Evolutionary conservation across 2,113 vertebrate genomes (phyloP).

Genomic region (Otocyon megalotis): DNA sequence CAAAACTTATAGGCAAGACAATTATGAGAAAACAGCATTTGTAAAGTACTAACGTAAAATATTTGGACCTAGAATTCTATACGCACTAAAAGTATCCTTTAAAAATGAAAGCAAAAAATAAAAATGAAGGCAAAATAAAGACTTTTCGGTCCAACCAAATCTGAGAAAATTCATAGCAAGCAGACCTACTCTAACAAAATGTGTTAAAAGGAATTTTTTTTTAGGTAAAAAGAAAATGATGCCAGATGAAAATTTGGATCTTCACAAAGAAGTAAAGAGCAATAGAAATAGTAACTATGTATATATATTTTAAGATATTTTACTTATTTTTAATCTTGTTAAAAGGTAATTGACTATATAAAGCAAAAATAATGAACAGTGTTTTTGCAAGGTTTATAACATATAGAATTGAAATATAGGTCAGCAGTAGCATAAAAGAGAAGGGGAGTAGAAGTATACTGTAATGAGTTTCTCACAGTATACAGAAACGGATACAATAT

Average conservation of each 20-base stretch:
- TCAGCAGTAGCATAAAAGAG: neutral
- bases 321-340: neutral
- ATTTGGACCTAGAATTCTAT: neutral
- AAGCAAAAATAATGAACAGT: neutral
- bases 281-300: neutral
- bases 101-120: conserved; percentile 1
- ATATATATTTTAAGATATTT: neutral
- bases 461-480: neutral
- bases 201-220: neutral
- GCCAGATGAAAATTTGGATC: neutral
- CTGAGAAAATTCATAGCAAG: neutral
- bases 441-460: neutral
- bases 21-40: neutral
- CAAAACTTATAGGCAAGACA: neutral
- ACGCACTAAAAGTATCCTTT: neutral
- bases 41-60: neutral
- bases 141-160: neutral
- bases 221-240: neutral
- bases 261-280: neutral
- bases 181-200: neutral
- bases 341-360: neutral
- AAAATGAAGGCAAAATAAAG: neutral
- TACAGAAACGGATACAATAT: neutral
- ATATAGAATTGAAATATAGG: neutral
- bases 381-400: neutral